Evolutionary conservation across 1,140 invertebrate species (phyloP), one percentile per base, ranked within the genome.

Genomic region (Drosophila punjabiensis): DNA sequence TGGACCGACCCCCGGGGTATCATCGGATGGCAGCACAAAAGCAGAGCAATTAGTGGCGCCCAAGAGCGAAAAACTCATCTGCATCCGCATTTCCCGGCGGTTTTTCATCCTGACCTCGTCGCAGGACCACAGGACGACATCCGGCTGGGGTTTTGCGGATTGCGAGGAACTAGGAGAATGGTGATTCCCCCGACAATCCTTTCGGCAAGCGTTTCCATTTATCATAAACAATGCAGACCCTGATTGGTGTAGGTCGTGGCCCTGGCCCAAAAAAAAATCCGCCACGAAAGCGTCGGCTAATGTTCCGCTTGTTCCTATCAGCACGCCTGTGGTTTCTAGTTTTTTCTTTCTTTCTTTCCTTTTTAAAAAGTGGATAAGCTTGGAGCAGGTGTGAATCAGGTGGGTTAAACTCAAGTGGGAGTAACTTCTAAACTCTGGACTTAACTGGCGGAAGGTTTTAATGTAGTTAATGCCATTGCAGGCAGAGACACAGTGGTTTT

Each of bases 51-150:
- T 89, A 89, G 86, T 73, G 86, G 82, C 86, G 47, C 75, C 86
- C 86, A 85, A 90, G 86, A 89, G 86, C 86, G 82, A 78, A 69
- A 88, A 80, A 71, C 68, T 71, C 79, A 85, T 89, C 73, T 65
- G 68, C 52, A 48, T 89, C 73, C 68, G 68, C 52, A 48, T 76
- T 76, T 76, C 33, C 64, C 59, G 75, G 64, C 53, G 41, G 47
- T 55, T 65, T 43, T 60, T 52, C 53, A 32, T 41, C 39, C 58
- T 61, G 59, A 74, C 56, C 64, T 66, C 56, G 59, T 62, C 45
- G 32, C 33, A 68, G 35, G 35, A 32, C 69, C 47, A 30, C 62
- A 70, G 28, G 28, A 50, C 71, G 60, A 70, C 48, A 63, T 59
- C 41, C 50, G 55, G 55, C 55, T 58, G 53, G 53, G 8, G 52